Evolutionary conservation across 2,888 invertebrate species (phyloP).

Genomic region (Dendrolimus pini): DNA sequence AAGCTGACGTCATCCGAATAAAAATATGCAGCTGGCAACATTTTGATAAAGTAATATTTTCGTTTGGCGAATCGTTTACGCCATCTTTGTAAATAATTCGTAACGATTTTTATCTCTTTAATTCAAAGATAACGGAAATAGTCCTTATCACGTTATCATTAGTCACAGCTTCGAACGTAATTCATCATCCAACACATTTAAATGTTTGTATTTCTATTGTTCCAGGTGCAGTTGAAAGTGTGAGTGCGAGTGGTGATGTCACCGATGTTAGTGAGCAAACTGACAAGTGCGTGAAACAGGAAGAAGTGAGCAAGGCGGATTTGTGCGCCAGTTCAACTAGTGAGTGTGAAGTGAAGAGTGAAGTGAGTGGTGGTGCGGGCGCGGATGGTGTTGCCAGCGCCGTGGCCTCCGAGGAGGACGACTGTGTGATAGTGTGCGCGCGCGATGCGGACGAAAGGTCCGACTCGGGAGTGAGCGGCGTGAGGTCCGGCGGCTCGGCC

Average conservation of each 20-base stretch:
- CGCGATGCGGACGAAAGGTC: conserved; percentile 76
- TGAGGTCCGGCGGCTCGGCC: conserved; percentile 83
- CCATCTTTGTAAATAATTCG: conserved; percentile 17
- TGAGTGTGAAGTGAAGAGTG: conserved; percentile 69
- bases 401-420: conserved; percentile 79
- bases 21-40: conserved; percentile 38
- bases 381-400: conserved; percentile 72
- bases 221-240: conserved; percentile 64
- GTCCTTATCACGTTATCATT: neutral
- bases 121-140: neutral
- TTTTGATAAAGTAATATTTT: conserved; percentile 23
- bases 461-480: conserved; percentile 85
- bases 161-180: neutral
- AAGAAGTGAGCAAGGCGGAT: conserved; percentile 46
- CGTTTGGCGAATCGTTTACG: neutral
- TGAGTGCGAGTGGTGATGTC: conserved; percentile 64
- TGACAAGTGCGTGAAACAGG: conserved; percentile 63
- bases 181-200: neutral
- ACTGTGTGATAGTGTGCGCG: conserved; percentile 80
- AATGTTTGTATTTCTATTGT: conserved; percentile 32
- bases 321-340: conserved; percentile 38
- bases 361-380: conserved; percentile 58
- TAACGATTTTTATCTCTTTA: conserved; percentile 14
- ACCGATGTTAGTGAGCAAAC: conserved; percentile 58
- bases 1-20: conserved; percentile 47